Conservation (phyloP, 92 coral and sea anemone species). For the Porites lobata region DNA sequence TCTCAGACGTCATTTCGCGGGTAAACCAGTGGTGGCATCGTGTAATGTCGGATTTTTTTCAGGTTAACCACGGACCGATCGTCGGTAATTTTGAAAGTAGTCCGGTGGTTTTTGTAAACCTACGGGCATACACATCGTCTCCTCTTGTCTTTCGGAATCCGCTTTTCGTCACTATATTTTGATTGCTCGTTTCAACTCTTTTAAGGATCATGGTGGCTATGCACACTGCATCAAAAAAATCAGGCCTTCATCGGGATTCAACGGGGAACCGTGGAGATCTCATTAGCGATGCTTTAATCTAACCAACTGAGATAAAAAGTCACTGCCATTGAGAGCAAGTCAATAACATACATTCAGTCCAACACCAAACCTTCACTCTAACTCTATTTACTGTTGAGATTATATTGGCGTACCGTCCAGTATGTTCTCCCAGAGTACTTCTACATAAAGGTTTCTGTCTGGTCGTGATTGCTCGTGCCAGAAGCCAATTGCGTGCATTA, state of each 20-base stretch:
- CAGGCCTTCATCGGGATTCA: neutral
- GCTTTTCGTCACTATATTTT: no score
- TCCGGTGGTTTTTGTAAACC: neutral
- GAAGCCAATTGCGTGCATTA: conserved; percentile 95
- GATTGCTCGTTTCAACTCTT: neutral
- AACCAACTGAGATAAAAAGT: no score
- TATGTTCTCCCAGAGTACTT: conserved; percentile 96
- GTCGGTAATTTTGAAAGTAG: neutral
- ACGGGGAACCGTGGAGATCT: neutral
- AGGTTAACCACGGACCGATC: neutral
- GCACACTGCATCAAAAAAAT: no score
- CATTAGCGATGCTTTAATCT: no score
- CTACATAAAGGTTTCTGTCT: conserved; percentile 87
- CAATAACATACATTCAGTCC: no score
- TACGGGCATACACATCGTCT: no score
- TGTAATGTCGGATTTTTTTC: neutral
- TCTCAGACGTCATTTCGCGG: no score
- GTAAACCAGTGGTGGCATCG: no score
- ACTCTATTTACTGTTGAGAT: neutral
- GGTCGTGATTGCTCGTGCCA: conserved; percentile 97
- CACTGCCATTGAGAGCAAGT: no score
- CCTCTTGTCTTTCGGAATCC: no score
- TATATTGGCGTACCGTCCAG: conserved; percentile 58
- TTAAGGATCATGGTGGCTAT: no score
- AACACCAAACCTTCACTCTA: no score